Evolutionary conservation across 2,113 vertebrate genomes (phyloP).

Genomic region (Himantopus leucocephalus): DNA sequence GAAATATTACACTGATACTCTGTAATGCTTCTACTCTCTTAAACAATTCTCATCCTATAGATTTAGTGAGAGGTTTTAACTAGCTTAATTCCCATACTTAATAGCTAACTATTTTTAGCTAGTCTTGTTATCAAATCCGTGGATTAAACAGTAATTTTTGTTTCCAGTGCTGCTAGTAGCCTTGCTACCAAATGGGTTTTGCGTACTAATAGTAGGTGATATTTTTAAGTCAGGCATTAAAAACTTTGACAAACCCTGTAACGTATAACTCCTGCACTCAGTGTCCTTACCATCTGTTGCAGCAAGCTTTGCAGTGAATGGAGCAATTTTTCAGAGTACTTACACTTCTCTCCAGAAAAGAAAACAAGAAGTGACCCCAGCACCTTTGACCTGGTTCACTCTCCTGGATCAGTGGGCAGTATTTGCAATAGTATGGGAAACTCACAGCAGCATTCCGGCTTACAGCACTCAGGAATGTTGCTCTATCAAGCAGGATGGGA

Average conservation of each 20-base stretch:
- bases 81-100: not conserved
- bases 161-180: not conserved
- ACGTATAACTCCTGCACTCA: not conserved
- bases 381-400: conserved; percentile 41
- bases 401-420: conserved; percentile 44
- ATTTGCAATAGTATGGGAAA: conserved; percentile 36
- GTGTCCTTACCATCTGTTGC: not conserved
- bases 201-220: not conserved
- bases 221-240: not conserved
- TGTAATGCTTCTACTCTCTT: not conserved
- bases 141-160: not conserved
- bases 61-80: not conserved
- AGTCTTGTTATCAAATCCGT: not conserved
- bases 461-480: conserved; percentile 37
- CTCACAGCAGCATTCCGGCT: conserved; percentile 36
- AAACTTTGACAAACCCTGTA: not conserved
- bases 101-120: not conserved
- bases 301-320: not conserved
- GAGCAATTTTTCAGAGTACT: conserved; percentile 11
- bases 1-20: not conserved
- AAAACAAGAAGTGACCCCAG: conserved; percentile 39
- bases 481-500: not conserved
- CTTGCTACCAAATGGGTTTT: not conserved
- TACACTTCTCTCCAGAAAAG: conserved; percentile 19
- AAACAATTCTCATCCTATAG: not conserved